Evolutionary conservation across 1,140 invertebrate species (phyloP).

Genomic region (Uloborus diversus): DNA sequence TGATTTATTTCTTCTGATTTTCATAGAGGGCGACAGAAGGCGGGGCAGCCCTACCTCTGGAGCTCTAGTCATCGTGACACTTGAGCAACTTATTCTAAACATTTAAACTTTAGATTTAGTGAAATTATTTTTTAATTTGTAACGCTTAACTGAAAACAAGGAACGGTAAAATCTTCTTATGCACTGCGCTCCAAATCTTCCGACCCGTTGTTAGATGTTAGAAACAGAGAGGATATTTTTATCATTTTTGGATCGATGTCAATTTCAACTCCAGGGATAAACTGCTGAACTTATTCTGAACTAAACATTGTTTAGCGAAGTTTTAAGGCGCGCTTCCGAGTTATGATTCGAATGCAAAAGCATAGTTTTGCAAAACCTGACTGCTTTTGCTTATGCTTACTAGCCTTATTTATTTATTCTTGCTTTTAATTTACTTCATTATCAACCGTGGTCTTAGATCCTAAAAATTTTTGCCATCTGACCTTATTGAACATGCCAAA

Average conservation of each 20-base stretch:
- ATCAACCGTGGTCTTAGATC: neutral
- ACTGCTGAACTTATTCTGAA: slow-evolving; percentile 29
- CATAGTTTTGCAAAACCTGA: no score
- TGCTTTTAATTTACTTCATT: neutral
- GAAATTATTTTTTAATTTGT: neutral
- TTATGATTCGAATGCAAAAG: neutral
- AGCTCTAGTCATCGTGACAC: neutral
- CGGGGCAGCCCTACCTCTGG: no score
- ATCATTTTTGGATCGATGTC: slow-evolving; percentile 41
- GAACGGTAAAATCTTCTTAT: neutral
- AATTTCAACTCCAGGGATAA: slow-evolving; percentile 23
- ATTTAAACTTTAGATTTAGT: neutral
- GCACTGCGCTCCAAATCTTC: neutral
- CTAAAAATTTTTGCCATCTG: neutral
- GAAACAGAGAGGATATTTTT: slow-evolving; percentile 35
- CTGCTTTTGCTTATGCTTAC: no score
- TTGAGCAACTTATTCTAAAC: neutral
- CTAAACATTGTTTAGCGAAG: slow-evolving; percentile 36
- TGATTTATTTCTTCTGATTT: no score
- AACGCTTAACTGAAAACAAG: neutral
- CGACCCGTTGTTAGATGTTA: slow-evolving; percentile 4
- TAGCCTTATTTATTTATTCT: neutral
- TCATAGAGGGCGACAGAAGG: neutral
- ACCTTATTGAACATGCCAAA: neutral
- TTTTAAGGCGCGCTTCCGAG: neutral